phyloP scores from a whole-genome alignment of 2,888 invertebrate species.

The Neocrepidodera transversa region DNA sequence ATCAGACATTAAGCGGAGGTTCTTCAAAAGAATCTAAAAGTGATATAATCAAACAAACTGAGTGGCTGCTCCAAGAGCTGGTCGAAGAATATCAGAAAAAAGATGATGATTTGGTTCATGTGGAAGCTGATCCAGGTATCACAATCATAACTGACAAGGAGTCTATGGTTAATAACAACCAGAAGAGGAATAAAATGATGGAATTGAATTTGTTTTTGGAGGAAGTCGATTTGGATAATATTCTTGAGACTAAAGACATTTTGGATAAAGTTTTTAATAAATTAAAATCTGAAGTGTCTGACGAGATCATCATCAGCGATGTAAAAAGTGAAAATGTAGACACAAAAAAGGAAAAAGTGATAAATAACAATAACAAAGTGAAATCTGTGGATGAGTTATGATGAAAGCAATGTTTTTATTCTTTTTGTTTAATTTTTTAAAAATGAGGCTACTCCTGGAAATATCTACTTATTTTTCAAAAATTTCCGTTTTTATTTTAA shows the following conservation, averaged over 20 bases:
- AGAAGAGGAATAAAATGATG: constrained; percentile 37
- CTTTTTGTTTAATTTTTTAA: background rate
- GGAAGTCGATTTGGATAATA: constrained; percentile 41
- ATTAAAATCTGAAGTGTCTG: constrained; percentile 34
- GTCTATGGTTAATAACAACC: constrained; percentile 26
- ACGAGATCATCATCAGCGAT: constrained; percentile 43
- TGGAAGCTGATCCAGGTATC: constrained; percentile 36
- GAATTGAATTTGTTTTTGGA: constrained; percentile 45
- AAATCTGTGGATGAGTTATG: constrained; percentile 46
- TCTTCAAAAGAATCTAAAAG: constrained; percentile 47
- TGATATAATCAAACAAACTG: constrained; percentile 53
- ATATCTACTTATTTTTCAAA: background rate
- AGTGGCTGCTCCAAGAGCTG: constrained; percentile 55
- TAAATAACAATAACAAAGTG: constrained; percentile 37
- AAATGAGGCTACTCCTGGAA: background rate
- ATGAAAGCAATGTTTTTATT: constrained; percentile 24
- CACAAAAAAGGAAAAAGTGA: constrained; percentile 23
- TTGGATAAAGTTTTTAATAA: constrained; percentile 38
- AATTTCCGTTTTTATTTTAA: background rate
- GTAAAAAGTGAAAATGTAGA: constrained; percentile 23
- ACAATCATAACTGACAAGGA: constrained; percentile 34
- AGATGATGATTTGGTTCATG: constrained; percentile 51
- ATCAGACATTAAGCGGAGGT: constrained; percentile 54
- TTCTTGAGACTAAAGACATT: constrained; percentile 34
- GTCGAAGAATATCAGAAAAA: constrained; percentile 49